These are phyloP conservation scores for Pygmarrhopalites habei DNA, from an alignment of 1,140 invertebrate genomes.

Conservation along the genomic window DNA sequence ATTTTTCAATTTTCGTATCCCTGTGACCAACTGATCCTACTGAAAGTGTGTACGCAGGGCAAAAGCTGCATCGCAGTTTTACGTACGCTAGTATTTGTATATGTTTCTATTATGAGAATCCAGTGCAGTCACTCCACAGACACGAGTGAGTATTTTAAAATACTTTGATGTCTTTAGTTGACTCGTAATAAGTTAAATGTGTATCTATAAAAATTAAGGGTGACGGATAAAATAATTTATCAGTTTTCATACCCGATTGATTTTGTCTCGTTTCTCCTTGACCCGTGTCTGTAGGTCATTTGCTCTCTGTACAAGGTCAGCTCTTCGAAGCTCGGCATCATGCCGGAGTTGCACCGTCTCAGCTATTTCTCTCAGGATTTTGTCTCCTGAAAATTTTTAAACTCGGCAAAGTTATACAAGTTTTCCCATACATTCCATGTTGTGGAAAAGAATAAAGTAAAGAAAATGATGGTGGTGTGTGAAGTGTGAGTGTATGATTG, in stretches of 20 bases:
- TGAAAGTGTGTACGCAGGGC: no score
- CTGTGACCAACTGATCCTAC: no score
- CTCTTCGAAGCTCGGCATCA: conserved; percentile 36
- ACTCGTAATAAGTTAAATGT: no score
- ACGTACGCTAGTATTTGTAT: no score
- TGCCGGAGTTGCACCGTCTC: conserved; percentile 39
- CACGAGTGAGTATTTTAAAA: no score
- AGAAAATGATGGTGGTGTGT: background rate
- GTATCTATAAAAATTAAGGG: no score
- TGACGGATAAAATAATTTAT: no score
- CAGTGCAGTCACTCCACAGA: no score
- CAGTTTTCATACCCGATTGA: conserved; percentile 37
- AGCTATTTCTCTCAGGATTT: conserved; percentile 38
- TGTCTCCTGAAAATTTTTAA: conserved; percentile 33
- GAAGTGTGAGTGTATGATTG: background rate
- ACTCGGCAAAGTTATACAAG: background rate
- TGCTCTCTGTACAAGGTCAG: conserved; percentile 38
- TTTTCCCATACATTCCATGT: background rate
- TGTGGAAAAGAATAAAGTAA: background rate
- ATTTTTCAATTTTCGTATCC: no score
- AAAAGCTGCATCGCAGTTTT: no score
- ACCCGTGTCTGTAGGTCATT: conserved; percentile 38
- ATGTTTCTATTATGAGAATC: no score
- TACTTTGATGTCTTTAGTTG: no score
- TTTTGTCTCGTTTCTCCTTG: conserved; percentile 39